phyloP scores from a whole-genome alignment of 2,888 invertebrate species.

The Noctua fimbriata region DNA sequence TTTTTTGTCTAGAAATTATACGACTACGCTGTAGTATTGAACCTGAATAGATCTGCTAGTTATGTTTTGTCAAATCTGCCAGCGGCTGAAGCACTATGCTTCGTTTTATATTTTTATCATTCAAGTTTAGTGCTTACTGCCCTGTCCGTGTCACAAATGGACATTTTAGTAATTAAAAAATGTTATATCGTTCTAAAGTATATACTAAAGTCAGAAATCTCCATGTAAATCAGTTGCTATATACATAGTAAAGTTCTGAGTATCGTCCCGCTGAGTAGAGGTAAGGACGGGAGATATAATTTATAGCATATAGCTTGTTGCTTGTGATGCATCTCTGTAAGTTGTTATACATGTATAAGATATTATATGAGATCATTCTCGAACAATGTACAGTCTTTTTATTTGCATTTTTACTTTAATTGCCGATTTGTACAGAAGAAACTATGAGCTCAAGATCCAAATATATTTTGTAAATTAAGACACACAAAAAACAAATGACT shows the following conservation, averaged over 20 bases:
- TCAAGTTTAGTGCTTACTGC: conserved; percentile 66
- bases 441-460: not conserved
- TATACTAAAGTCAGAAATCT: conserved; percentile 55
- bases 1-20: conserved; percentile 51
- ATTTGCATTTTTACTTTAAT: conserved; percentile 55
- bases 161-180: conserved; percentile 52
- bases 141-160: conserved; percentile 73
- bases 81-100: conserved; percentile 60
- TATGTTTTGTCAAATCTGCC: conserved; percentile 70
- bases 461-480: conserved; percentile 4
- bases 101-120: conserved; percentile 55
- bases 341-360: conserved; percentile 82
- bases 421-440: not conserved
- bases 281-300: conserved; percentile 43
- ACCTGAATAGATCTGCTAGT: conserved; percentile 86
- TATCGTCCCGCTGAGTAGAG: conserved; percentile 36
- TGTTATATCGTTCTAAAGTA: conserved; percentile 62
- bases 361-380: conserved; percentile 87
- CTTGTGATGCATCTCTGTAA: conserved; percentile 83
- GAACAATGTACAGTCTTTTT: conserved; percentile 69
- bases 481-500: not conserved
- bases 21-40: conserved; percentile 49
- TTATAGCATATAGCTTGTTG: conserved; percentile 69
- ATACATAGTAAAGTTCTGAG: conserved; percentile 39
- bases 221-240: conserved; percentile 44